These are phyloP conservation scores for Phortica variegata DNA, from an alignment of 1,140 invertebrate genomes.

Conservation along the genomic window DNA sequence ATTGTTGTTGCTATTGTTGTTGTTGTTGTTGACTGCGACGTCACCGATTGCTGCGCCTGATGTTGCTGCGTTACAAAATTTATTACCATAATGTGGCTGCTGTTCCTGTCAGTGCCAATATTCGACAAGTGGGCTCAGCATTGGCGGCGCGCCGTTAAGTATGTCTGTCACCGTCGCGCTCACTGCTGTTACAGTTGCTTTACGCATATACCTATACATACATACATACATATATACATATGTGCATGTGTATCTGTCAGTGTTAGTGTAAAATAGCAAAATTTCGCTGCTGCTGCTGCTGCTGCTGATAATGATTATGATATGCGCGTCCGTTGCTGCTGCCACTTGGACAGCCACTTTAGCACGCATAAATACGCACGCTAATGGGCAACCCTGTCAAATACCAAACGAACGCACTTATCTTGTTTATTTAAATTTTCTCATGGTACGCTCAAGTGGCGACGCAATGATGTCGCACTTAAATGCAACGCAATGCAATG, in stretches of 20 bases:
- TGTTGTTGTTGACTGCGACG: not conserved
- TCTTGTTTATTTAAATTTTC: no score
- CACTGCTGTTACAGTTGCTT: no score
- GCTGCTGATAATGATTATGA: constrained; percentile 16
- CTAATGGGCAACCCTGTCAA: constrained; percentile 16
- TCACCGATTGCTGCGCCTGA: constrained; percentile 6
- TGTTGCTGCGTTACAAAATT: constrained; percentile 18
- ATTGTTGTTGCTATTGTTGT: constrained; percentile 3
- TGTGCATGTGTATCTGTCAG: constrained; percentile 1
- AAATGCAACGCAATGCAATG: no score
- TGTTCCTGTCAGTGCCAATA: constrained; percentile 19
- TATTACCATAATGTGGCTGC: constrained; percentile 18
- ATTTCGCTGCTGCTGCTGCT: constrained; percentile 4
- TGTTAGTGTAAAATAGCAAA: not conserved
- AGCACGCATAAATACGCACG: constrained; percentile 15
- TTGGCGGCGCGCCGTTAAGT: constrained; percentile 13
- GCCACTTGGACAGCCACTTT: constrained; percentile 12
- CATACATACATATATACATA: not conserved
- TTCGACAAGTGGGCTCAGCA: constrained; percentile 18
- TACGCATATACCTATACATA: constrained; percentile 5
- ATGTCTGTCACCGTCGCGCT: no score
- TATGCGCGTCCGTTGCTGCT: constrained; percentile 12
- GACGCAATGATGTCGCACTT: no score
- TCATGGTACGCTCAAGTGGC: no score
- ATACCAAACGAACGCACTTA: no score